Conservation (phyloP, 2,113 vertebrate species). For the Columba janthina region DNA sequence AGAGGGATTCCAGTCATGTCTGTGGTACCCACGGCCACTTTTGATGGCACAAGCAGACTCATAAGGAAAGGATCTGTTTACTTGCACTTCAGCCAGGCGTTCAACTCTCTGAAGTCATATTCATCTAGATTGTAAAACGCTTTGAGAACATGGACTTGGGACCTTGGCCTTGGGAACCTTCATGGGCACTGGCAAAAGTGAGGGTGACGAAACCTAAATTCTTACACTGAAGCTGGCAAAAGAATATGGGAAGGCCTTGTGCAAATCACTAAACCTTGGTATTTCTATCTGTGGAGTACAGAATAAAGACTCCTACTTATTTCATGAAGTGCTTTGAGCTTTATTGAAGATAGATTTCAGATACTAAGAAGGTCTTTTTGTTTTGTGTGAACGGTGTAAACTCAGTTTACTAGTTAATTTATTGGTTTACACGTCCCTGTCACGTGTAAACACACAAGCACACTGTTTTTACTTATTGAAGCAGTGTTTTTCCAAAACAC, state of each 20-base stretch:
- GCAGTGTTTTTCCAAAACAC: neutral
- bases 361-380: neutral
- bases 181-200: neutral
- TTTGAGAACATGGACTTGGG: neutral
- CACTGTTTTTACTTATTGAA: neutral
- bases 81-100: neutral
- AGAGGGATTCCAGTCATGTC: neutral
- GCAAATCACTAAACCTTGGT: neutral
- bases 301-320: neutral
- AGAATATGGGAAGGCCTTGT: neutral
- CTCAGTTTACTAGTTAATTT: neutral
- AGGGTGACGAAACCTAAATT: neutral
- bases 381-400: neutral
- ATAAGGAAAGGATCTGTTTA: neutral
- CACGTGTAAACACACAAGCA: accelerated
- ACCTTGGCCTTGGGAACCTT: neutral
- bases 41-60: accelerated
- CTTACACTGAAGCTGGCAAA: neutral
- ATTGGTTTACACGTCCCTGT: neutral
- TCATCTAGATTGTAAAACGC: neutral
- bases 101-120: neutral
- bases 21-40: neutral
- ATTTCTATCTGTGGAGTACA: neutral
- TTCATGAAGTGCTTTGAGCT: neutral
- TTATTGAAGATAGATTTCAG: neutral